phyloP scores from a whole-genome alignment of 1,140 invertebrate species.

The Trichonephila inaurata region DNA sequence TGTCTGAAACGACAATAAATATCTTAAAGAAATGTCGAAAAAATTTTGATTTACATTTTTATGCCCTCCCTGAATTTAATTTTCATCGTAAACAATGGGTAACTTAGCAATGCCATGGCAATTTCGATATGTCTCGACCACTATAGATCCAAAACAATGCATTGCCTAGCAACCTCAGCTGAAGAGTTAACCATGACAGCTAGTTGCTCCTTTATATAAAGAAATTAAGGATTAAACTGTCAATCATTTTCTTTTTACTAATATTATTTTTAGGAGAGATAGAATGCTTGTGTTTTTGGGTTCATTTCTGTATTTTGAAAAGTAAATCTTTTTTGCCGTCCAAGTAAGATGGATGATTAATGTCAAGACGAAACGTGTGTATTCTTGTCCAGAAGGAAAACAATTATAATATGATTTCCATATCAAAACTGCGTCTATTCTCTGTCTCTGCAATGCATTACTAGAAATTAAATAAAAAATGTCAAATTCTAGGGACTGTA shows the following conservation, averaged over 20 bases:
- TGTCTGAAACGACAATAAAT: background rate
- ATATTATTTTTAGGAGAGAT: background rate
- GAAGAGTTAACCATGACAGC: background rate
- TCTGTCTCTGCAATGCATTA: background rate
- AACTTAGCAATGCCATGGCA: constrained; percentile 35
- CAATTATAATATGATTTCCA: background rate
- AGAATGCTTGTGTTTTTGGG: background rate
- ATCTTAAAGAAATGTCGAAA: background rate
- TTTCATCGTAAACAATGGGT: constrained; percentile 36
- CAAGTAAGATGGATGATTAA: background rate
- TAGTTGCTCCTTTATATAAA: background rate
- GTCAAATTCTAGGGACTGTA: no score
- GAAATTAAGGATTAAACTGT: constrained; percentile 50
- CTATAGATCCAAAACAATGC: constrained; percentile 7
- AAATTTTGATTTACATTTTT: background rate
- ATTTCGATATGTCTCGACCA: constrained; percentile 22
- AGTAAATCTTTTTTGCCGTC: background rate
- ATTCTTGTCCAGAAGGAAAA: background rate
- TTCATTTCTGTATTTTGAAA: background rate
- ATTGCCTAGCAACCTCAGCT: constrained; percentile 41
- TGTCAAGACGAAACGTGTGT: background rate
- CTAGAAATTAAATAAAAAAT: no score
- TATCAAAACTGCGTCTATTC: background rate
- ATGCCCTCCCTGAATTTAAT: background rate
- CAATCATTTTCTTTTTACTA: constrained; percentile 21